Evolutionary conservation across 2,797 vertebrate species (phyloP).

Genomic region (Anguilla marmorata): DNA sequence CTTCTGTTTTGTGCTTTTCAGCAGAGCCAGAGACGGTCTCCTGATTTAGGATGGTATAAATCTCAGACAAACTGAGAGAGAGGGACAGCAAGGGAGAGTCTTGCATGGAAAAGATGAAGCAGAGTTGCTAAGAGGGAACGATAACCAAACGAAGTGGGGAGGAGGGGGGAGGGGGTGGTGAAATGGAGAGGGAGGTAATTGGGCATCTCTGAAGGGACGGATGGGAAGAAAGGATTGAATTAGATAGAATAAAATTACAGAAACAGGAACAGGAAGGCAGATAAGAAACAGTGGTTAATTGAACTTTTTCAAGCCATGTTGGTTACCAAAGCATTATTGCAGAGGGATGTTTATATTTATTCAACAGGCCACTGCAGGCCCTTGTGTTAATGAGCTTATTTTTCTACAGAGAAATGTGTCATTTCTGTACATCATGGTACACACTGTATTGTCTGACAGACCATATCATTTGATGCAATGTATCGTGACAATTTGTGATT

Average conservation of each 20-base stretch:
- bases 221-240: background rate
- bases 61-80: background rate
- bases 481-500: background rate
- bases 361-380: background rate
- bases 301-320: background rate
- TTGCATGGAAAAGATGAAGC: background rate
- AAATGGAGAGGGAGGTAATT: too few relatives aligned
- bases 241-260: background rate
- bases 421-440: background rate
- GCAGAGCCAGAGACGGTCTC: background rate
- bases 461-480: background rate
- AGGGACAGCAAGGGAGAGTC: background rate
- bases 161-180: background rate
- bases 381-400: background rate
- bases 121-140: background rate
- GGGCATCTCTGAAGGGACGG: background rate
- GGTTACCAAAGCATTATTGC: background rate
- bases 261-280: background rate
- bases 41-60: background rate
- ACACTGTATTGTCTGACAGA: background rate
- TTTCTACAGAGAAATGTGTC: background rate
- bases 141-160: background rate
- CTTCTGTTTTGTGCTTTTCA: background rate
- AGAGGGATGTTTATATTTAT: background rate
- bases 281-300: background rate